Evolutionary conservation across 35 echinoderm and acorn worm species (phyloP).

Genomic region (Eucidaris tribuloides): DNA sequence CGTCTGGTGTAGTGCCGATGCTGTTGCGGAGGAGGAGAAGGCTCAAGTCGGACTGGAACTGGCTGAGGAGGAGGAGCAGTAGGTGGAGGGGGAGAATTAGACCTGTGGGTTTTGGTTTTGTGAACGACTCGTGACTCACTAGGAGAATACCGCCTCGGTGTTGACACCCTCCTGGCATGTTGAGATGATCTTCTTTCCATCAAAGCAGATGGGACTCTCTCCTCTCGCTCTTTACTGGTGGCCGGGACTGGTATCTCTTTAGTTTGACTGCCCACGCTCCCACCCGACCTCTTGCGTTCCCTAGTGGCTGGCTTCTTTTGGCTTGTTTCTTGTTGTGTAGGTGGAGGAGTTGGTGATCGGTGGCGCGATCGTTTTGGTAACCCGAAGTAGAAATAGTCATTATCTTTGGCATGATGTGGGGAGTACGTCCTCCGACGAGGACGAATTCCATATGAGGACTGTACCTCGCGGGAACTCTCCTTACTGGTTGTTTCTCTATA

Average conservation of each 20-base stretch:
- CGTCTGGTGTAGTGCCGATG: constrained; percentile 12
- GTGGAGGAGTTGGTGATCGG: not conserved
- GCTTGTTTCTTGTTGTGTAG: not conserved
- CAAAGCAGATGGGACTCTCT: not conserved
- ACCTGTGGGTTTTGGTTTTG: not conserved
- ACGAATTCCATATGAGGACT: not conserved
- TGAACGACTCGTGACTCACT: not conserved
- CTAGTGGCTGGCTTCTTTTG: constrained; percentile 8
- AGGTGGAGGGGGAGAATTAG: not conserved
- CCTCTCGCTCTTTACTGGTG: not conserved
- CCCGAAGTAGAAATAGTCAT: constrained; percentile 12
- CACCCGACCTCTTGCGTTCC: not conserved
- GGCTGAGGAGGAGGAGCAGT: not conserved
- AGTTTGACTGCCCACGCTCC: not conserved
- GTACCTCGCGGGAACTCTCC: not conserved
- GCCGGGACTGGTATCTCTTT: not conserved
- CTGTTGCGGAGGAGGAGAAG: not conserved
- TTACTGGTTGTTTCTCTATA: not conserved
- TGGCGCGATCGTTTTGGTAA: not conserved
- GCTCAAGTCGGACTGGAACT: not conserved
- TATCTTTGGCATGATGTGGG: constrained; percentile 5
- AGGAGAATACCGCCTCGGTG: not conserved
- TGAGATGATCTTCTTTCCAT: constrained; percentile 2
- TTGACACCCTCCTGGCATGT: not conserved
- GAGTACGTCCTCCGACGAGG: not conserved